These are phyloP conservation scores for Bufo bufo DNA, from an alignment of 2,113 vertebrate genomes.

Conservation along the genomic window DNA sequence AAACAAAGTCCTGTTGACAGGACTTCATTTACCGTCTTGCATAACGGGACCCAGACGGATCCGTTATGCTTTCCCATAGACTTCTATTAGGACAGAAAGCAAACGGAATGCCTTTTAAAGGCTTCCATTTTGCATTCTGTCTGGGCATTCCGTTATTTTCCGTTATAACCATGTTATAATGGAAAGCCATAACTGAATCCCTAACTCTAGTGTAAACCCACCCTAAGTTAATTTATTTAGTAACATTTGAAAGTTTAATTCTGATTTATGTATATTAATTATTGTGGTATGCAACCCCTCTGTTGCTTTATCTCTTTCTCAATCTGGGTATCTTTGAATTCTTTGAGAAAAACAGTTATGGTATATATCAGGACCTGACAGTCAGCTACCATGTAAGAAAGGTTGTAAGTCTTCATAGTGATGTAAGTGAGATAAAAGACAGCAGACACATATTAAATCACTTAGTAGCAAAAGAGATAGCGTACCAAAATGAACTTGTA, in stretches of 20 bases:
- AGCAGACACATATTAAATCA: slow-evolving; percentile 75
- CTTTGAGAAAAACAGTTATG: slow-evolving; percentile 68
- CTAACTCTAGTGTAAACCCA: too few relatives aligned
- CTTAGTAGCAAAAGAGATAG: slow-evolving; percentile 72
- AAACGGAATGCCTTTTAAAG: too few relatives aligned
- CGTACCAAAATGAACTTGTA: slow-evolving; percentile 81
- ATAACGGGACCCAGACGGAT: too few relatives aligned
- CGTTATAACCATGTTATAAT: too few relatives aligned
- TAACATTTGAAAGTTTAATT: slow-evolving; percentile 60
- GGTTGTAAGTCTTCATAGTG: slow-evolving; percentile 66
- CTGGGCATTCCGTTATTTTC: too few relatives aligned
- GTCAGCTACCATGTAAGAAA: slow-evolving; percentile 66
- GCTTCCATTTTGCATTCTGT: too few relatives aligned
- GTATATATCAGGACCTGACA: slow-evolving; percentile 68
- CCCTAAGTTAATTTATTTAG: slow-evolving; percentile 63
- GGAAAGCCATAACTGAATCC: too few relatives aligned
- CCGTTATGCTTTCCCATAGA: too few relatives aligned
- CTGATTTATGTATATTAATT: slow-evolving; percentile 65
- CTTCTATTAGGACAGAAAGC: too few relatives aligned
- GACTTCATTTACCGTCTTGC: too few relatives aligned
- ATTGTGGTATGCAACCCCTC: slow-evolving; percentile 54
- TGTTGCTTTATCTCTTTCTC: slow-evolving; percentile 59
- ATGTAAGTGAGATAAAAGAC: slow-evolving; percentile 74
- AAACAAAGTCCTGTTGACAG: too few relatives aligned
- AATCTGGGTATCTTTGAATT: slow-evolving; percentile 65